These are phyloP conservation scores for Caretta caretta DNA, from an alignment of 2,113 vertebrate species.

Conservation along the genomic window DNA sequence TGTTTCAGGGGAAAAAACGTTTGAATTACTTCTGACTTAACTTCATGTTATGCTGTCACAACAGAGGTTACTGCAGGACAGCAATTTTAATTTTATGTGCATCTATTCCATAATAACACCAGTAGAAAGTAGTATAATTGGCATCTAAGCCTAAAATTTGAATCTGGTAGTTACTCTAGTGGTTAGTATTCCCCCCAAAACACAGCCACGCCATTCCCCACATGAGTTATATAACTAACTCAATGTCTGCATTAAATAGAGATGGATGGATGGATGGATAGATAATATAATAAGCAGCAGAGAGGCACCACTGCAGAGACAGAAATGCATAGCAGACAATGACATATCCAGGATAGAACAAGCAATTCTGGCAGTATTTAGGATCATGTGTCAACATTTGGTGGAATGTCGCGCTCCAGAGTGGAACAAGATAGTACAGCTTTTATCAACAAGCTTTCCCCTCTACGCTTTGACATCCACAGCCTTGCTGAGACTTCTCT, in stretches of 20 bases:
- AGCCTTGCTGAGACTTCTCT: rapidly evolving
- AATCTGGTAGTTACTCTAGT: neutral
- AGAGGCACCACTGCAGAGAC: neutral
- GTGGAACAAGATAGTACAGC: neutral
- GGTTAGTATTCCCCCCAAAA: neutral
- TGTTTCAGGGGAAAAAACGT: neutral
- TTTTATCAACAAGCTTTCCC: neutral
- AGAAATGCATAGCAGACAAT: neutral
- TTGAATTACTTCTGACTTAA: neutral
- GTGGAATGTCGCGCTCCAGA: neutral
- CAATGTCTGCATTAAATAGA: neutral
- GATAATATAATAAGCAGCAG: neutral
- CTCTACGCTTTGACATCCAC: rapidly evolving
- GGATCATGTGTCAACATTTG: neutral
- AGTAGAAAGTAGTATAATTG: neutral
- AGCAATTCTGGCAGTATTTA: neutral
- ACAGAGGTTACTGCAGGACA: neutral
- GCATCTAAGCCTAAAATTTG: neutral
- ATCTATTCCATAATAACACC: neutral
- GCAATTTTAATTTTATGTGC: neutral
- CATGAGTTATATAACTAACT: neutral
- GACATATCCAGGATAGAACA: neutral
- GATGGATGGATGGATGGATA: neutral
- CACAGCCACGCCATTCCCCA: neutral
- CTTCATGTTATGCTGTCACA: neutral